phyloP scores from a whole-genome alignment of 2,797 vertebrate genomes.

The Dipus sagitta region DNA sequence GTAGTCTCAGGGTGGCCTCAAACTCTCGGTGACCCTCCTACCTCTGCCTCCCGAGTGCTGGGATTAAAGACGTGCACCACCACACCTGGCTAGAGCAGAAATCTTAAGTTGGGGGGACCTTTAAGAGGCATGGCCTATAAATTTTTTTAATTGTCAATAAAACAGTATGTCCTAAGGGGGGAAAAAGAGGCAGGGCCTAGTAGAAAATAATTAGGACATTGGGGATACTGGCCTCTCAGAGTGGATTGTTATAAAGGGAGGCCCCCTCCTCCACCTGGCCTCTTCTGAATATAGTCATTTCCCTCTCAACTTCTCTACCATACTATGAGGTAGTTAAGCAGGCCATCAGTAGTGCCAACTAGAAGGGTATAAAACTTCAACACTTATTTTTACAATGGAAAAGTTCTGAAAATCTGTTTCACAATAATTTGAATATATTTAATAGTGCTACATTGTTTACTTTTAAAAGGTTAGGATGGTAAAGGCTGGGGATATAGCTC shows the following conservation, averaged over 20 bases:
- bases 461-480: constrained; percentile 25
- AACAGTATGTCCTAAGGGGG: too few relatives aligned
- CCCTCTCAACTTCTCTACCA: neutral
- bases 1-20: too few relatives aligned
- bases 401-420: constrained; percentile 14
- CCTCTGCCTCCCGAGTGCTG: too few relatives aligned
- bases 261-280: neutral
- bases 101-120: neutral
- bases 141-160: too few relatives aligned
- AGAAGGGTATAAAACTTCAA: neutral
- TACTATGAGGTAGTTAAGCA: neutral
- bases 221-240: neutral
- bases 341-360: neutral
- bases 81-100: neutral
- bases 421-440: constrained; percentile 20
- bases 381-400: constrained; percentile 18
- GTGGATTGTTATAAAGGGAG: neutral
- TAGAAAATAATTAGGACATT: neutral
- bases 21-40: too few relatives aligned
- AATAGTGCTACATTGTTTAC: constrained; percentile 2
- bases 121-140: neutral
- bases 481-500: neutral
- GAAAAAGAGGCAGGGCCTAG: neutral
- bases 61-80: too few relatives aligned
- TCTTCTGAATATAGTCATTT: neutral